These are phyloP conservation scores for Hirtodrosophila histrioides DNA, from an alignment of 2,888 invertebrate species.

Conservation along the genomic window DNA sequence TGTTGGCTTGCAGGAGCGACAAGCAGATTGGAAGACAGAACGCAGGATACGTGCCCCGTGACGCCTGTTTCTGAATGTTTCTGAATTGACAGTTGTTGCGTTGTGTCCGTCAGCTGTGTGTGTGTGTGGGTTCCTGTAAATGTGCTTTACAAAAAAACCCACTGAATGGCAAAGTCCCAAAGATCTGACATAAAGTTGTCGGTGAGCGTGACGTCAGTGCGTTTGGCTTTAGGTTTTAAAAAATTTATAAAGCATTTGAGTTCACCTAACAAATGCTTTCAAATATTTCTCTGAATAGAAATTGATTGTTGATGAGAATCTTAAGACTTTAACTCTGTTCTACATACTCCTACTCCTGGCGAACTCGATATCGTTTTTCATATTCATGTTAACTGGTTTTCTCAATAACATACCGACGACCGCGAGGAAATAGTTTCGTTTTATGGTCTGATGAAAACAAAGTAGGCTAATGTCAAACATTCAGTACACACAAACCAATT, in stretches of 20 bases:
- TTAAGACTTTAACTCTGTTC: no score
- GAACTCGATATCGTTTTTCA: no score
- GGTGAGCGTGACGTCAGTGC: slow-evolving; percentile 17
- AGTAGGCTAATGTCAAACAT: no score
- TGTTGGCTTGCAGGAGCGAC: slow-evolving; percentile 37
- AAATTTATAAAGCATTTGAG: not conserved
- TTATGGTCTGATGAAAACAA: no score
- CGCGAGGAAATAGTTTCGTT: no score
- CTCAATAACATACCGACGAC: no score
- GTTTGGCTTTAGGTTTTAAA: slow-evolving; percentile 8
- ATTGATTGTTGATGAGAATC: no score
- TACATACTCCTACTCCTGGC: no score
- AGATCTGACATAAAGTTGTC: slow-evolving; percentile 9
- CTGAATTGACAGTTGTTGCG: slow-evolving; percentile 62
- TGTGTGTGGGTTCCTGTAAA: slow-evolving; percentile 11
- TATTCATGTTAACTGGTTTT: no score
- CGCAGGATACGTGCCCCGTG: slow-evolving; percentile 74
- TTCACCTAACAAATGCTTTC: no score
- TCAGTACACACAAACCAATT: no score
- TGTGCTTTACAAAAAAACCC: slow-evolving; percentile 12
- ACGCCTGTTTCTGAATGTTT: slow-evolving; percentile 56
- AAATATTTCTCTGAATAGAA: no score
- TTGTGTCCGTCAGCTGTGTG: slow-evolving; percentile 29
- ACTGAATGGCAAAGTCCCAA: slow-evolving; percentile 1
- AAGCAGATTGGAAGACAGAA: slow-evolving; percentile 36